Evolutionary conservation across 2,797 vertebrate species (phyloP).

Genomic region (Remorina albescens): DNA sequence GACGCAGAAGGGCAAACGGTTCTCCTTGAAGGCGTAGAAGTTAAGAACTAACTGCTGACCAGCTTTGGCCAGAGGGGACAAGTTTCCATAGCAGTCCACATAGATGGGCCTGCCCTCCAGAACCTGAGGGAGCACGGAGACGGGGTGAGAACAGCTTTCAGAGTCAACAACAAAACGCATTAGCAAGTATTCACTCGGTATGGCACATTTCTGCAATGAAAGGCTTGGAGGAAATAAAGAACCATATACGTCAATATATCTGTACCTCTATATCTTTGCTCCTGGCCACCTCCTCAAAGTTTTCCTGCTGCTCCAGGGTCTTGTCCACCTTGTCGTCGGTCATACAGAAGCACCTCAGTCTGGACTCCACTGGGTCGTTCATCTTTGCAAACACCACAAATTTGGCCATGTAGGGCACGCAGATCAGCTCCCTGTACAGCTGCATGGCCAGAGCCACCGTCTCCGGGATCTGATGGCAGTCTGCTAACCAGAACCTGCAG

Average conservation of each 20-base stretch:
- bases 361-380: constrained; percentile 96
- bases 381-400: constrained; percentile 99
- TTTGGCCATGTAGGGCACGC: constrained; percentile 99
- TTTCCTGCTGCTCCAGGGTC: constrained; percentile 99
- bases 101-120: constrained; percentile 97
- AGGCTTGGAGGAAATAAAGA: not conserved
- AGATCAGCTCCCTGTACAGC: constrained; percentile 98
- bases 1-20: constrained; percentile 97
- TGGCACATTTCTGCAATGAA: not conserved
- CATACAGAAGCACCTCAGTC: constrained; percentile 98
- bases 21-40: constrained; percentile 99
- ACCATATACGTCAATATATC: too few relatives aligned
- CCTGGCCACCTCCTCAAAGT: constrained; percentile 98
- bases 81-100: constrained; percentile 98
- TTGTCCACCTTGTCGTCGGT: constrained; percentile 99
- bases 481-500: constrained; percentile 96
- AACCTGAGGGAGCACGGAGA: constrained; percentile 85
- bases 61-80: constrained; percentile 95
- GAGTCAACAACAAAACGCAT: not conserved
- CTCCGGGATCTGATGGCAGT: constrained; percentile 98
- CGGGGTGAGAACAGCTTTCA: constrained; percentile 6
- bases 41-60: constrained; percentile 97
- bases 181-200: not conserved
- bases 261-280: constrained; percentile 99
- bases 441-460: constrained; percentile 95